Percentiles rank a stretch among this genome's conserved stretches.
Conservation (phyloP, 2,888 invertebrate genomes). For the Chrysolina americana region DNA sequence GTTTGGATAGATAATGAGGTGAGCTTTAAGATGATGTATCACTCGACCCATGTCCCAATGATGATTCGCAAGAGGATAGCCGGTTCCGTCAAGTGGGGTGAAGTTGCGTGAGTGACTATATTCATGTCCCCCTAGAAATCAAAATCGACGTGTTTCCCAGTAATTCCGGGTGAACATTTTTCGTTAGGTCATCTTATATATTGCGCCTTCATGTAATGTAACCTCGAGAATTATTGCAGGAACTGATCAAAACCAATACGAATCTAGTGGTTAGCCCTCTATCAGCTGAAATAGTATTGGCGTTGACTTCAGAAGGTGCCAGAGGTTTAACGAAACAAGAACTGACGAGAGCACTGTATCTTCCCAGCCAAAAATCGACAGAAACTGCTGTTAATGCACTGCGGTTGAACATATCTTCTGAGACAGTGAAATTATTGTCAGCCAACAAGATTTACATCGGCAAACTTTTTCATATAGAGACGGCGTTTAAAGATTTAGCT, state of each 20-base stretch:
- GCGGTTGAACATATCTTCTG: constrained; percentile 46
- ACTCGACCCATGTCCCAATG: too few relatives aligned
- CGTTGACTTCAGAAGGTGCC: constrained; percentile 61
- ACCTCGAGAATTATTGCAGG: neutral
- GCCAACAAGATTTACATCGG: constrained; percentile 76
- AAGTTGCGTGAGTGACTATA: too few relatives aligned
- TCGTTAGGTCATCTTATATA: too few relatives aligned
- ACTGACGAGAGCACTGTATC: constrained; percentile 49
- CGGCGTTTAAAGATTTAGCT: constrained; percentile 73
- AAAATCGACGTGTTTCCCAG: too few relatives aligned
- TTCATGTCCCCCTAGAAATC: too few relatives aligned
- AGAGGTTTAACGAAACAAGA: constrained; percentile 59
- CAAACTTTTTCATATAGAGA: constrained; percentile 71
- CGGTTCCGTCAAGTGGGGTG: too few relatives aligned
- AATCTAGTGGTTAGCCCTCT: constrained; percentile 63
- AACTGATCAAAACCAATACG: constrained; percentile 28
- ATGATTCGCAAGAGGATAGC: too few relatives aligned
- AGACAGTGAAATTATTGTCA: constrained; percentile 53
- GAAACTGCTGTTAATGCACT: constrained; percentile 53
- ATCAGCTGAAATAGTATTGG: constrained; percentile 61
- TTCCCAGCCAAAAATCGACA: constrained; percentile 51
- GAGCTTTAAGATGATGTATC: too few relatives aligned
- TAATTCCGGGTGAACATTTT: too few relatives aligned
- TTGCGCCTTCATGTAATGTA: neutral
- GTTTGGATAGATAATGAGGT: too few relatives aligned